These are phyloP conservation scores for Heliocidaris tuberculata DNA, from an alignment of 35 echinoderm and acorn worm species.

Conservation along the genomic window DNA sequence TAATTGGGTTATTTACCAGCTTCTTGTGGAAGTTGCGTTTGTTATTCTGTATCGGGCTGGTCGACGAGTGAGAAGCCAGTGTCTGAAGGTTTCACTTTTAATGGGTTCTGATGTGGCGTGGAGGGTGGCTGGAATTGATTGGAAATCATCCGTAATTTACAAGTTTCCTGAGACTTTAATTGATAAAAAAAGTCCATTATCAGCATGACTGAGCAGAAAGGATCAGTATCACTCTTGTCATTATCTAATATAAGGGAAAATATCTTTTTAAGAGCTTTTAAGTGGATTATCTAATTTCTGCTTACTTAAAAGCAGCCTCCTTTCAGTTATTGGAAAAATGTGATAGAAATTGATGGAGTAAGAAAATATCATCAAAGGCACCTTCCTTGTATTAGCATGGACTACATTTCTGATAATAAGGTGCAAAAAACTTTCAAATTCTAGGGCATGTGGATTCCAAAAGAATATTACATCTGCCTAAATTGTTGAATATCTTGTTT, in stretches of 20 bases:
- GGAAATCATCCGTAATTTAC: constrained; percentile 12
- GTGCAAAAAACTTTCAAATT: too few relatives aligned
- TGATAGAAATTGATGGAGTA: neutral
- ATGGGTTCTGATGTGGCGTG: neutral
- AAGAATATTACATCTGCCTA: too few relatives aligned
- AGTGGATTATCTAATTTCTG: neutral
- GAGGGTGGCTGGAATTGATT: neutral
- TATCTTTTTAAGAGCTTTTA: neutral
- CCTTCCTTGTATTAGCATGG: too few relatives aligned
- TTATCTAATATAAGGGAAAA: neutral
- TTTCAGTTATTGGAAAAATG: neutral
- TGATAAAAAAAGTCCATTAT: neutral
- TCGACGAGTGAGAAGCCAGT: neutral
- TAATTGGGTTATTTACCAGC: neutral
- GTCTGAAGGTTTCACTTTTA: constrained; percentile 1
- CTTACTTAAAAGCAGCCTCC: neutral
- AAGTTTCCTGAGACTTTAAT: constrained; percentile 11
- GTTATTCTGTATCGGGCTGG: neutral
- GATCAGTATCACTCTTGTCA: neutral
- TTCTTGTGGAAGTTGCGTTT: constrained; percentile 10
- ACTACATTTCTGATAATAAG: too few relatives aligned
- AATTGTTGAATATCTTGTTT: too few relatives aligned
- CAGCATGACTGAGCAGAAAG: constrained; percentile 1
- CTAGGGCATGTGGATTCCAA: too few relatives aligned
- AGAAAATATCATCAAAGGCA: too few relatives aligned